A percentile compares a stretch with the other conserved stretches of the same genome.
Conservation (phyloP, 2,888 invertebrate species). For the Eutolmus rufibarbis region DNA sequence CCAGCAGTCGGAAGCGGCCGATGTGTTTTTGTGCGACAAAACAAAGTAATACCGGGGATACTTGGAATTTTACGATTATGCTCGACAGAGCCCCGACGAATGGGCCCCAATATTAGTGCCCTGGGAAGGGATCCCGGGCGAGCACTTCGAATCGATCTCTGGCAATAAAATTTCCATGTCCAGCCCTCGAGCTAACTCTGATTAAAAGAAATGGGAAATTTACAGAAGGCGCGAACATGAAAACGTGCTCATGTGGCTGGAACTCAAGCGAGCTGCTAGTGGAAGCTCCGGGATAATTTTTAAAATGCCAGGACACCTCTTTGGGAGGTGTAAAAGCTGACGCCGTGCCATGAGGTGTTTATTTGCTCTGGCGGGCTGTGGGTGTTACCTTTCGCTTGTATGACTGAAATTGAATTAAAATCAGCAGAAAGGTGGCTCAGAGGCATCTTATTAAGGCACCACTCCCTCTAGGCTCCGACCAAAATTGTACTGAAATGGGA, state of each 20-base stretch:
- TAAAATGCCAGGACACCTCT: not conserved
- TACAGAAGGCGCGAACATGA: not conserved
- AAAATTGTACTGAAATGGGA: not conserved
- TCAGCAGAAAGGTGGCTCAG: not conserved
- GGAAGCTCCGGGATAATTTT: not conserved
- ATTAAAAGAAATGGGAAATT: conserved; percentile 20
- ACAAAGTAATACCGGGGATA: conserved; percentile 5
- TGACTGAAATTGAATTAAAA: not conserved
- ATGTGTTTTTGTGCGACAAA: not conserved
- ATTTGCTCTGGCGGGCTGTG: not conserved
- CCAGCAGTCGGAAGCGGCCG: not conserved
- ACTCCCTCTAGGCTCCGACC: not conserved
- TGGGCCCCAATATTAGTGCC: not conserved
- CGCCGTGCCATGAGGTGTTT: not conserved
- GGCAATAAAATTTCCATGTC: conserved; percentile 12
- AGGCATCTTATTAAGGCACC: not conserved
- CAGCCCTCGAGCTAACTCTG: not conserved
- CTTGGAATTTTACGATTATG: not conserved
- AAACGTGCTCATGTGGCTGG: not conserved
- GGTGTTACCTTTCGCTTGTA: not conserved
- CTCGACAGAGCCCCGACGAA: not conserved
- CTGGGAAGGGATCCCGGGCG: not conserved
- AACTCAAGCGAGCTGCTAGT: not conserved
- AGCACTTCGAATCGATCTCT: conserved; percentile 1
- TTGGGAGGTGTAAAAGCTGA: not conserved